These are phyloP conservation scores for Megalurothrips usitatus DNA, from an alignment of 2,888 invertebrate genomes.

Conservation along the genomic window DNA sequence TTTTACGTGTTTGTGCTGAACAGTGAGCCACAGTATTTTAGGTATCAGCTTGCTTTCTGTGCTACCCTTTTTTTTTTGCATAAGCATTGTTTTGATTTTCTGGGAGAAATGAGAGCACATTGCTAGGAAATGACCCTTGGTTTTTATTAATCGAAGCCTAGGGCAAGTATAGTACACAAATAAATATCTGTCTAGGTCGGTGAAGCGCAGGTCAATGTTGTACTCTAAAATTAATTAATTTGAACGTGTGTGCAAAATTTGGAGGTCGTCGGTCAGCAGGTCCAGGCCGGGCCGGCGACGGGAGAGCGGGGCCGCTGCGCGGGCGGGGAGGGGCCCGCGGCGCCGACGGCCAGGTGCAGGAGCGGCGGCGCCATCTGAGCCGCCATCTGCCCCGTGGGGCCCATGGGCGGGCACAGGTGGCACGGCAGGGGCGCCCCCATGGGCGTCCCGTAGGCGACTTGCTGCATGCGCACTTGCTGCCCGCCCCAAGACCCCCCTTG, in stretches of 20 bases:
- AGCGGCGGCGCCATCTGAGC: background rate
- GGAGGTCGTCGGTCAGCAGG: background rate
- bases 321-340: background rate
- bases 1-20: background rate
- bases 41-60: background rate
- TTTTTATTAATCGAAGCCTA: background rate
- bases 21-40: background rate
- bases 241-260: too few species aligned
- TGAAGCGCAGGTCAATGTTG: background rate
- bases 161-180: background rate
- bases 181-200: background rate
- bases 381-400: background rate
- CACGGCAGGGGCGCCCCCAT: background rate
- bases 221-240: too few species aligned
- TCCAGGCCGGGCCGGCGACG: background rate
- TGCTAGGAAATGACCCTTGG: too few species aligned
- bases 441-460: background rate
- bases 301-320: background rate
- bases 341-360: background rate
- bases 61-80: background rate
- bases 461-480: background rate
- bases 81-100: background rate
- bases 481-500: background rate
- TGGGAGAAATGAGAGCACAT: too few species aligned
- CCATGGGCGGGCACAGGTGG: background rate